phyloP scores from a whole-genome alignment of 2,888 invertebrate species.

The Yponomeuta plumbellus region DNA sequence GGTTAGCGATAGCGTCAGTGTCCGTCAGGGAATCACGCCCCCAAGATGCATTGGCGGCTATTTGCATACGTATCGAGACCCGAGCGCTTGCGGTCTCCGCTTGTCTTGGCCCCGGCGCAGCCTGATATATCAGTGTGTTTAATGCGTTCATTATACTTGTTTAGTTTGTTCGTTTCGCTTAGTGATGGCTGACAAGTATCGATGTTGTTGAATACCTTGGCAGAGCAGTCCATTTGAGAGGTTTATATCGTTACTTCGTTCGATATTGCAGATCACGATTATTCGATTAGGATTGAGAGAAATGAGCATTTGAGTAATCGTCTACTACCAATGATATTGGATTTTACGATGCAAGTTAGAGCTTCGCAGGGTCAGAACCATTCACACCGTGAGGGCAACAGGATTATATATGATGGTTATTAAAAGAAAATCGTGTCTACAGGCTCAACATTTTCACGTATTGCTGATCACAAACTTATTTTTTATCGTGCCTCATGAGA shows the following conservation, averaged over 20 bases:
- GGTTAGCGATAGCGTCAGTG: slow-evolving; percentile 61
- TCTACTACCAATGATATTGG: neutral
- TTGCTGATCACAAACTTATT: slow-evolving; percentile 29
- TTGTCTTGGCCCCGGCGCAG: slow-evolving; percentile 37
- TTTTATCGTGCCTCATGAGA: slow-evolving; percentile 55
- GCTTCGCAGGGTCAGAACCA: neutral
- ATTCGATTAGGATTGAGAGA: neutral
- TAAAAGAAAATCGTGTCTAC: neutral
- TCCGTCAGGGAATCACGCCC: slow-evolving; percentile 71
- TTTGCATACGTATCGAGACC: slow-evolving; percentile 68
- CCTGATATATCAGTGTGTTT: slow-evolving; percentile 68
- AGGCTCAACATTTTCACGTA: neutral
- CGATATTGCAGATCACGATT: neutral
- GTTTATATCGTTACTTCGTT: neutral
- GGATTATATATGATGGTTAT: neutral
- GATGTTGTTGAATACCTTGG: slow-evolving; percentile 16
- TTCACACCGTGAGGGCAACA: neutral
- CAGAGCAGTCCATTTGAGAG: neutral
- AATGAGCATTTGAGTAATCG: neutral
- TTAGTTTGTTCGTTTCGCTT: slow-evolving; percentile 38
- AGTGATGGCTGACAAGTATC: slow-evolving; percentile 21
- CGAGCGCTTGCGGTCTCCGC: slow-evolving; percentile 55
- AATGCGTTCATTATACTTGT: slow-evolving; percentile 68
- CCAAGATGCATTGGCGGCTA: slow-evolving; percentile 67
- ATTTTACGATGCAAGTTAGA: neutral